Conservation (phyloP, 2,113 vertebrate species). For the Nycticebus coucang region DNA sequence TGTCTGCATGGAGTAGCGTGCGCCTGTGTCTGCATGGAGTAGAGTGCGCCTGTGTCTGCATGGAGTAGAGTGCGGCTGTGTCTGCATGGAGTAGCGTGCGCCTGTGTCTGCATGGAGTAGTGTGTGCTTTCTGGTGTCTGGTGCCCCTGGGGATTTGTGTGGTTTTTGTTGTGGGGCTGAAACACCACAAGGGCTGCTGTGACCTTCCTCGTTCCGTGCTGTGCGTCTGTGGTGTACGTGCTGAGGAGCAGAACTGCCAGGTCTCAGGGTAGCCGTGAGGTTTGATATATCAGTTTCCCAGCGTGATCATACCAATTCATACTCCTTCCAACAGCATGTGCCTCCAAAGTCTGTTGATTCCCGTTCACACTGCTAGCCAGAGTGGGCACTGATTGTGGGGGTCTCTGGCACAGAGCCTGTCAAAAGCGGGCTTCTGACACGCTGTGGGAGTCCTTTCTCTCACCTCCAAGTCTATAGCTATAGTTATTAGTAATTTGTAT, state of each 20-base stretch:
- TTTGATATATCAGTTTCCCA: background rate
- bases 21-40: too few species aligned
- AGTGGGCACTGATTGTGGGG: rapidly evolving
- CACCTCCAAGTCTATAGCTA: background rate
- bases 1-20: too few species aligned
- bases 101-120: background rate
- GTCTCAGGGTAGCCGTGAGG: rapidly evolving
- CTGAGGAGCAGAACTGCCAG: background rate
- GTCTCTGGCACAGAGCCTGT: background rate
- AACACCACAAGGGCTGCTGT: background rate
- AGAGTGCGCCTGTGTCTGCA: too few species aligned
- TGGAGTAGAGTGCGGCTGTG: too few species aligned
- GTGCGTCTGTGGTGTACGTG: background rate
- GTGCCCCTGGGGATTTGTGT: background rate
- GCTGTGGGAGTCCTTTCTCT: too few species aligned
- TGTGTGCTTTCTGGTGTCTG: background rate
- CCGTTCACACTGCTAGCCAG: background rate
- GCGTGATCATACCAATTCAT: background rate
- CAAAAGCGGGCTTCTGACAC: rapidly evolving
- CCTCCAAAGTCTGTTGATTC: too few species aligned
- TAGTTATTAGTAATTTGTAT: background rate
- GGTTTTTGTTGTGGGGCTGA: background rate
- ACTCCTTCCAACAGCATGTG: background rate
- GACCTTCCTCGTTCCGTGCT: background rate
- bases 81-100: background rate